Evolutionary conservation across 2,113 vertebrate species (phyloP).

Genomic region (Psilopogon haemacephalus): DNA sequence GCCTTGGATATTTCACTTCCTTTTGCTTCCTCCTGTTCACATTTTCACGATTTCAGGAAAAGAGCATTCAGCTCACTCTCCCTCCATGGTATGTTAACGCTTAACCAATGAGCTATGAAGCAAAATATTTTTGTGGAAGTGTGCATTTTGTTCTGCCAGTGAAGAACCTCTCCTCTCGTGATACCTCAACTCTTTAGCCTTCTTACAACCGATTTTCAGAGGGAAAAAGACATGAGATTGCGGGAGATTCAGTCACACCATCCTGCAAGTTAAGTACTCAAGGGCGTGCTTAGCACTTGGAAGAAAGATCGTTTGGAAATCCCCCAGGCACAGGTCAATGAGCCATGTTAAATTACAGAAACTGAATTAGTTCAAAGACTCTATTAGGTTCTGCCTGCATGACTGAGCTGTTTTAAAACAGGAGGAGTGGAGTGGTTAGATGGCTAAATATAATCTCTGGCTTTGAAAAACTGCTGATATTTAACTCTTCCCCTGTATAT

Average conservation of each 20-base stretch:
- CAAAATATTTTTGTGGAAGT: background rate
- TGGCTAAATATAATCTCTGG: background rate
- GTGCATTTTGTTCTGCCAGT: background rate
- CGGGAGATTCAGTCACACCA: background rate
- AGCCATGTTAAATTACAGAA: slow-evolving; percentile 44
- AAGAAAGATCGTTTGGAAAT: slow-evolving; percentile 8
- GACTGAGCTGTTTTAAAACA: slow-evolving; percentile 9
- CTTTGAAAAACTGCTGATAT: background rate
- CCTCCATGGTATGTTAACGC: background rate
- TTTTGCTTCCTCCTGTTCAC: background rate
- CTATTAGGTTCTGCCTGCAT: slow-evolving; percentile 1
- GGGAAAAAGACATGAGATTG: background rate
- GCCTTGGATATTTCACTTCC: background rate
- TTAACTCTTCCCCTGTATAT: background rate
- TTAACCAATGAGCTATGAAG: background rate
- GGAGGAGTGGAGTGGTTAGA: background rate
- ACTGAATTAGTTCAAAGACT: slow-evolving; percentile 32
- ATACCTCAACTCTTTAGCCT: background rate
- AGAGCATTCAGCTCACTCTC: background rate
- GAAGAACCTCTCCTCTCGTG: background rate
- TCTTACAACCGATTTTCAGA: background rate
- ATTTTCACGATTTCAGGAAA: background rate
- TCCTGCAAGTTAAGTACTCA: background rate
- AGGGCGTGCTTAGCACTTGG: background rate
- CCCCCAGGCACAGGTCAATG: background rate